Conservation (phyloP, 1,140 invertebrate species). For the Wasmannia auropunctata region DNA sequence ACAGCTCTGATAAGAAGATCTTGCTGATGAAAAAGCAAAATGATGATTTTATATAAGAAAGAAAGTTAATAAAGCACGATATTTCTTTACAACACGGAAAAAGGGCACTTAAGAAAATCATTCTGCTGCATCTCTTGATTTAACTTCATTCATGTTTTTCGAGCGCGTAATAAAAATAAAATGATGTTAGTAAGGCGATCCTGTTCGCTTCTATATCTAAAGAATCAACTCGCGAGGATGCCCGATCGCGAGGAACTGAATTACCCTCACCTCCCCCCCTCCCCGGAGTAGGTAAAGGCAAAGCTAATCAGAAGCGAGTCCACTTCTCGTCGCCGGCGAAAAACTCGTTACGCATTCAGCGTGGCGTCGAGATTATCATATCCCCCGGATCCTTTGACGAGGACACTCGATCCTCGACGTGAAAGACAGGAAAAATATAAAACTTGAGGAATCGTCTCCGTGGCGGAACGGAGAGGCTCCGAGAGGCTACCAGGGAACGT, state of each 20-base stretch:
- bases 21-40: background rate
- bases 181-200: background rate
- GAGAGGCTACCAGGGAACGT: constrained; percentile 50
- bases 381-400: constrained; percentile 81
- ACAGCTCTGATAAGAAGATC: background rate
- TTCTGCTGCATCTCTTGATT: background rate
- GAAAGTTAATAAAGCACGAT: background rate
- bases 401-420: constrained; percentile 62
- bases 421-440: constrained; percentile 73
- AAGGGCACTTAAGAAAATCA: background rate
- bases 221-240: background rate
- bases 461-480: constrained; percentile 49
- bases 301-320: constrained; percentile 82
- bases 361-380: constrained; percentile 83
- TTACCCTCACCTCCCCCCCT: background rate
- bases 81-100: background rate
- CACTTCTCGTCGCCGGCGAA: constrained; percentile 65
- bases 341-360: constrained; percentile 83
- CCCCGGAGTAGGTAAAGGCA: constrained; percentile 67
- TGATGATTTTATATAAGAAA: background rate
- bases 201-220: background rate
- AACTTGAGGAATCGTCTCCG: constrained; percentile 74
- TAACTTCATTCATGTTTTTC: background rate
- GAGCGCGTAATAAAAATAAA: background rate
- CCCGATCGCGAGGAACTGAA: constrained; percentile 17